Conservation (phyloP, 30 jellyfish, hydroid and myxozoan species). For the Clytia hemisphaerica region DNA sequence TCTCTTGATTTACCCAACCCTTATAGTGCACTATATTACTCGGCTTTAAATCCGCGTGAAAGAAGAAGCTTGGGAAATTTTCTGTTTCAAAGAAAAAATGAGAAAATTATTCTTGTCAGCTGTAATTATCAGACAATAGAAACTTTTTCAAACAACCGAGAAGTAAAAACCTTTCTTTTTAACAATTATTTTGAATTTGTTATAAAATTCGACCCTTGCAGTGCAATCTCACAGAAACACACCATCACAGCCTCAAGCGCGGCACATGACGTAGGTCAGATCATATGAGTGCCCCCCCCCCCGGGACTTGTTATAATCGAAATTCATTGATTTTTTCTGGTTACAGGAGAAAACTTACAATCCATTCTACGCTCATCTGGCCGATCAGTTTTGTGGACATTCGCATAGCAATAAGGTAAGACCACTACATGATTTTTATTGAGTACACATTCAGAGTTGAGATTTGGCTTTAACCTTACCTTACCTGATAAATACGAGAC, state of each 20-base stretch:
- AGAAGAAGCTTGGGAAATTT: too few species aligned
- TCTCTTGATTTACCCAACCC: too few species aligned
- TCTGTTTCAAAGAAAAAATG: too few species aligned
- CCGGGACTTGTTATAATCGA: too few species aligned
- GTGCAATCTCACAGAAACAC: not conserved
- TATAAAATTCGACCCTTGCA: not conserved
- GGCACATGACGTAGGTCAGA: not conserved
- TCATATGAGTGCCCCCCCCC: too few species aligned
- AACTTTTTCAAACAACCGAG: too few species aligned
- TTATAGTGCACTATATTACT: too few species aligned
- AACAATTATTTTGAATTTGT: not conserved
- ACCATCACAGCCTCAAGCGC: not conserved
- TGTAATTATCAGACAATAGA: too few species aligned
- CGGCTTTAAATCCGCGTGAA: too few species aligned
- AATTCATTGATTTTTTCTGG: not conserved
- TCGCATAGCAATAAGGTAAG: constrained; percentile 70
- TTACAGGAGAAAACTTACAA: constrained; percentile 65
- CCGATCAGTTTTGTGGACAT: constrained; percentile 67
- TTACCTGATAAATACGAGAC: too few species aligned
- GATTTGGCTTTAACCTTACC: not conserved
- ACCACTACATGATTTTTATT: too few species aligned
- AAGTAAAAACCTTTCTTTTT: not conserved
- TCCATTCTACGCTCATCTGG: constrained; percentile 78
- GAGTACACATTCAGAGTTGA: not conserved
- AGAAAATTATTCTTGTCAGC: too few species aligned